Conservation (phyloP, 2,113 vertebrate species). For the Polyodon spathula region DNA sequence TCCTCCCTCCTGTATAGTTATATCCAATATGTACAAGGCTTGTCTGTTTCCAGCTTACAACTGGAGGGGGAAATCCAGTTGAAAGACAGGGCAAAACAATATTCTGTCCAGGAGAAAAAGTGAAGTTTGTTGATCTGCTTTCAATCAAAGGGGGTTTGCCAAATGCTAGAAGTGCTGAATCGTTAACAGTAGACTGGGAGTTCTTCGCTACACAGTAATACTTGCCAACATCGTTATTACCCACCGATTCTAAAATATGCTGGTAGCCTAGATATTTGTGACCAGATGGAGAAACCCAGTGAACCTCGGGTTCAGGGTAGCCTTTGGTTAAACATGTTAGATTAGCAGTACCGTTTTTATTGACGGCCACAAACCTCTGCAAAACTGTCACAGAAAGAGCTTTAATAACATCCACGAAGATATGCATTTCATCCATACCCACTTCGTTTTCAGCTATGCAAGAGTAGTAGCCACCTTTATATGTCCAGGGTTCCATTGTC, state of each 20-base stretch:
- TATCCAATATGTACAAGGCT: too few relatives aligned
- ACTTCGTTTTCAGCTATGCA: too few relatives aligned
- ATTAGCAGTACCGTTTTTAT: not conserved
- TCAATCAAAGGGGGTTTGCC: not conserved
- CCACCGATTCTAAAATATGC: not conserved
- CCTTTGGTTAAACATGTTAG: conserved; percentile 1
- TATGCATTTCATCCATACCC: too few relatives aligned
- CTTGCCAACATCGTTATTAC: not conserved
- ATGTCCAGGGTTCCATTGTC: too few relatives aligned
- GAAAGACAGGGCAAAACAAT: not conserved
- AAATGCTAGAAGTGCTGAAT: not conserved
- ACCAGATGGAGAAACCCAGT: conserved; percentile 5
- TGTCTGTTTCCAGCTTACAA: too few relatives aligned
- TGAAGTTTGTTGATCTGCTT: not conserved
- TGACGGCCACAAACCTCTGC: too few relatives aligned
- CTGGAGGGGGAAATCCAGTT: too few relatives aligned
- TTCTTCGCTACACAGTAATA: conserved; percentile 4
- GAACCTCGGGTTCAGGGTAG: conserved; percentile 2
- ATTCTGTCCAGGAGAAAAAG: not conserved
- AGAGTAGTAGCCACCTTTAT: too few relatives aligned
- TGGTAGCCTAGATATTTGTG: not conserved
- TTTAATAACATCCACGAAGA: too few relatives aligned
- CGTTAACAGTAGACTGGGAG: not conserved
- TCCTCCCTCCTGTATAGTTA: too few relatives aligned
- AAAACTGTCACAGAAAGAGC: too few relatives aligned